Evolutionary conservation across 2,797 vertebrate species (phyloP).

Genomic region (Girardinus metallicus): DNA sequence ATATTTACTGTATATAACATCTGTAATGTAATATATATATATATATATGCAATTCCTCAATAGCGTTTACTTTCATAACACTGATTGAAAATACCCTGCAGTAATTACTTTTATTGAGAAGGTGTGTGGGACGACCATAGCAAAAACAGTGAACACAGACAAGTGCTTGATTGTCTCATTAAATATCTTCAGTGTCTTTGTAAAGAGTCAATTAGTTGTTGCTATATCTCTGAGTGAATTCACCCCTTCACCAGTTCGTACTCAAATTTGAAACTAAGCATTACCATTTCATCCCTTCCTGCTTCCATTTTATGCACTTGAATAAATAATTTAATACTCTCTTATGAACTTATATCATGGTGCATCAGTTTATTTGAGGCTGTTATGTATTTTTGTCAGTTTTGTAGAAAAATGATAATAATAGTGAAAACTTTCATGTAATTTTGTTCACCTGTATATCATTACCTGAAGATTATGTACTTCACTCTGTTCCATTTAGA

Average conservation of each 20-base stretch:
- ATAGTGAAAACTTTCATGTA: neutral
- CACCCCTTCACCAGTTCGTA: neutral
- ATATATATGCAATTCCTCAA: conserved; percentile 75
- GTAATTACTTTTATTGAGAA: conserved; percentile 81
- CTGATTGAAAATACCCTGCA: conserved; percentile 84
- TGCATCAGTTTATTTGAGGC: neutral
- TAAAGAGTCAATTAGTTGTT: conserved; percentile 59
- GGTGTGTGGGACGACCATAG: conserved; percentile 76
- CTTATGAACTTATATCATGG: neutral
- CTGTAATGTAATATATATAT: conserved; percentile 74
- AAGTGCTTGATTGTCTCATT: conserved; percentile 85
- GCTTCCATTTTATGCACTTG: neutral
- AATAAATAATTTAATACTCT: neutral
- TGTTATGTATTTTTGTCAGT: neutral
- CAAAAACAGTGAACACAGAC: conserved; percentile 83
- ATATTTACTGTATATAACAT: conserved; percentile 86
- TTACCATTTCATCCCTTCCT: neutral
- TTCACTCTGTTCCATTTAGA: neutral
- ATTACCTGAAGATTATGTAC: neutral
- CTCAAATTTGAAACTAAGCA: neutral
- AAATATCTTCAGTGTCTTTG: conserved; percentile 77
- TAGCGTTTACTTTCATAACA: conserved; percentile 79
- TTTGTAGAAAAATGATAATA: neutral
- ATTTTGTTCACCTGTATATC: neutral
- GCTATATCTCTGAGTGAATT: conserved; percentile 31